A percentile compares a stretch with the other conserved stretches of the same genome.
phyloP scores from a whole-genome alignment of 2,113 vertebrate species.

The Grantiella picta region DNA sequence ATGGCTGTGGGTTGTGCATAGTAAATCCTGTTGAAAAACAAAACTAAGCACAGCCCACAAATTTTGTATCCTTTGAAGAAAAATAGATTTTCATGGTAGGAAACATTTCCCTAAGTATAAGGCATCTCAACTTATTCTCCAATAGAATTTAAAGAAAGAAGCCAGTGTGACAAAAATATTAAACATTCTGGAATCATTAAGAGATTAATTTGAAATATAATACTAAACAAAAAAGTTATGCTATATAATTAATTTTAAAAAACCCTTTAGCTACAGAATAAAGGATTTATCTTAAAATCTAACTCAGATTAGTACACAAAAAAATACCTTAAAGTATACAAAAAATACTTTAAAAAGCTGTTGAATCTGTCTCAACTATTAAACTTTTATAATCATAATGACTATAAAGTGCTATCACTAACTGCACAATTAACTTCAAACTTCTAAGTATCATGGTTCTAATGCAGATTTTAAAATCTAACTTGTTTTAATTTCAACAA shows the following conservation, averaged over 20 bases:
- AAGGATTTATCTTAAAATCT: not conserved
- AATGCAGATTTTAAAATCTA: not conserved
- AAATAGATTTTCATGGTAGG: not conserved
- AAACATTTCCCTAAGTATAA: not conserved
- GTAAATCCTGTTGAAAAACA: not conserved
- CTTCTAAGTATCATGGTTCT: not conserved
- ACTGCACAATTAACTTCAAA: not conserved
- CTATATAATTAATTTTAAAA: not conserved
- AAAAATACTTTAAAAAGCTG: not conserved
- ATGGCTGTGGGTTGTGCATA: not conserved
- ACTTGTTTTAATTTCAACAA: not conserved
- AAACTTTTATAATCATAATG: not conserved
- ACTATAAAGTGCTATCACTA: not conserved
- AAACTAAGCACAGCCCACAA: not conserved
- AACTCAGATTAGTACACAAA: not conserved
- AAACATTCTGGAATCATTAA: not conserved
- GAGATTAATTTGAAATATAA: not conserved
- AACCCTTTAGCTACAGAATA: not conserved
- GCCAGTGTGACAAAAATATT: not conserved
- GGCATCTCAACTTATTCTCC: not conserved
- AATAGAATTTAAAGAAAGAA: not conserved
- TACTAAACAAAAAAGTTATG: not conserved
- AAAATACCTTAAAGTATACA: not conserved
- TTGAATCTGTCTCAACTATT: not conserved
- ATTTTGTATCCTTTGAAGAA: not conserved